A percentile compares a stretch with the other conserved stretches of the same genome.
Evolutionary conservation across 2,113 vertebrate genomes (phyloP).

Genomic region (Charina bottae): DNA sequence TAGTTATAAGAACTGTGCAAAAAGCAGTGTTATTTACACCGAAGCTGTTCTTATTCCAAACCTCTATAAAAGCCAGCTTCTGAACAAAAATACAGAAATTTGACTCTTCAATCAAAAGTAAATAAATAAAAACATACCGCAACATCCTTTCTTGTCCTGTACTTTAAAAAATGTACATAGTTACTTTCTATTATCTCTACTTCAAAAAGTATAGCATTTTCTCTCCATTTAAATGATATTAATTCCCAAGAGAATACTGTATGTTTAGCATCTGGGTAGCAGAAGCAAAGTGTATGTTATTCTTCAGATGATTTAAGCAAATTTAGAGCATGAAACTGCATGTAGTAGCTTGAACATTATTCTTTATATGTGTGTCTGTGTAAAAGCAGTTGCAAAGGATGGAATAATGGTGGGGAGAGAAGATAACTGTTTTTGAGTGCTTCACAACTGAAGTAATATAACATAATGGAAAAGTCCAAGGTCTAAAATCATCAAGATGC

Average conservation of each 20-base stretch:
- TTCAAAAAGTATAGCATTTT: no score
- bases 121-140: neutral
- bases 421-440: neutral
- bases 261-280: no score
- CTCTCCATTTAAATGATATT: no score
- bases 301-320: no score
- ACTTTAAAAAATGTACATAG: no score
- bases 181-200: no score
- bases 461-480: neutral
- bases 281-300: no score
- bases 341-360: neutral
- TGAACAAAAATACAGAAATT: neutral
- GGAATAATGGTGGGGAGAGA: neutral
- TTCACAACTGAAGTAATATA: neutral
- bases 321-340: neutral
- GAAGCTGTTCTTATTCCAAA: neutral
- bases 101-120: neutral
- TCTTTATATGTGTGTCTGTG: neutral
- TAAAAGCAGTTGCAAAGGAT: neutral
- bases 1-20: accelerated
- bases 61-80: neutral
- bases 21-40: neutral
- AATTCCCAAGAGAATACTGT: no score
- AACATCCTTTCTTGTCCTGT: neutral
- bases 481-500: neutral